Base-by-base conservation (phyloP, 2,113 vertebrate genomes). In the Amphiprion ocellaris region DNA sequence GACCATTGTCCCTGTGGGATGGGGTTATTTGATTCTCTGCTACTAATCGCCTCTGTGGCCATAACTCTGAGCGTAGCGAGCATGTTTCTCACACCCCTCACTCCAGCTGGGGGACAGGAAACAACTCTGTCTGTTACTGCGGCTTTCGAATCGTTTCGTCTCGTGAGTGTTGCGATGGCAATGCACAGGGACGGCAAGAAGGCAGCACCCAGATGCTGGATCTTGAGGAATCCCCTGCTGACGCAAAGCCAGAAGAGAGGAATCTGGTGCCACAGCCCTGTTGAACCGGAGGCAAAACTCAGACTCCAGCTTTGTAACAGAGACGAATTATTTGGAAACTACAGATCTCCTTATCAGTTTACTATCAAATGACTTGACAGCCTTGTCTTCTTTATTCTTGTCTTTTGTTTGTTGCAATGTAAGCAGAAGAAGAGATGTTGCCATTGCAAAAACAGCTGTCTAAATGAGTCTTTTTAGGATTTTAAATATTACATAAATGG, bases 21-120 rank as follows among this genome's bases (percentile, higher is more conserved):
- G 82, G 44, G 65, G 75, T 67, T 69, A 69, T 83, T 86, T 71
- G 84, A 50, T 67, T 64, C 79, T 63, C 16, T 46, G 80, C 79
- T 72, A 8, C 62, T 54, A 61, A 39, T 89, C 80, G 90, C 89
- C 90, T 89, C 83, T 49, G 14, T 39, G 77, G 60, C 76, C 90
- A 86, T 87, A 87, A 87, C 92, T 86, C 87, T 81, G 77, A 86
- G 76, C 81, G 61, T 70, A 72, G 71, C 5, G 67, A 73, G 60
- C 56, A 8, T 79, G 70, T 86, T 91, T 93, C 92, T 90, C 91
- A 90, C 89, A 90, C 87, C 90, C 90, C 87, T 89, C 89, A 83
- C 68, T 77, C 69, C 79, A 69, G 83, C 83, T 62, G 77, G 73
- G 59, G 78, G 69, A 82, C 82, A 90, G 93, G 89, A 90, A 90